Evolutionary conservation across 2,888 invertebrate species (phyloP).

Genomic region (Baccha elongata): DNA sequence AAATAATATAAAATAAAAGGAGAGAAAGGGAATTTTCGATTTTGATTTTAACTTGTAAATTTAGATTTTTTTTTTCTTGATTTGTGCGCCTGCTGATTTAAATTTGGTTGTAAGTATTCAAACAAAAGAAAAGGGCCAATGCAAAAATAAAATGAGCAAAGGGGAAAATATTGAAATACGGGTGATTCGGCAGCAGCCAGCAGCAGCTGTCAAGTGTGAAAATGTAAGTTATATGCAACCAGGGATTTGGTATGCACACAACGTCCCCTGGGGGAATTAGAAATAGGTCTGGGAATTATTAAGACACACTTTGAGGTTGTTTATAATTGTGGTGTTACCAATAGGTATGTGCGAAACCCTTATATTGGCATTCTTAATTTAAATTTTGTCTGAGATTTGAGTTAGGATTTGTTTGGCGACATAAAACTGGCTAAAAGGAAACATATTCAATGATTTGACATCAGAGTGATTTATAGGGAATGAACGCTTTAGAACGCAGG

Average conservation of each 20-base stretch:
- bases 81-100: conserved; percentile 26
- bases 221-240: conserved; percentile 42
- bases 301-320: not conserved
- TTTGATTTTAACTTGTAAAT: not conserved
- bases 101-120: not conserved
- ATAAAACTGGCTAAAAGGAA: too few species aligned
- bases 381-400: too few species aligned
- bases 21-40: conserved; percentile 11
- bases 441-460: too few species aligned
- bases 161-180: not conserved
- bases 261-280: not conserved
- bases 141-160: conserved; percentile 1
- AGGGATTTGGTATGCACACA: not conserved
- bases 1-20: not conserved
- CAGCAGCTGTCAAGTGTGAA: conserved; percentile 69
- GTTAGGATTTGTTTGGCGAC: too few species aligned
- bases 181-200: not conserved
- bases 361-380: too few species aligned
- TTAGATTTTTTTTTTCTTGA: not conserved
- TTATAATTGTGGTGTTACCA: too few species aligned
- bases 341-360: too few species aligned
- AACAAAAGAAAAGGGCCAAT: conserved; percentile 6
- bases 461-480: too few species aligned
- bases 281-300: not conserved
- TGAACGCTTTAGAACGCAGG: too few species aligned